These are phyloP conservation scores for Branchinecta sandiegonensis DNA, from an alignment of 2,888 invertebrate genomes.

Conservation along the genomic window DNA sequence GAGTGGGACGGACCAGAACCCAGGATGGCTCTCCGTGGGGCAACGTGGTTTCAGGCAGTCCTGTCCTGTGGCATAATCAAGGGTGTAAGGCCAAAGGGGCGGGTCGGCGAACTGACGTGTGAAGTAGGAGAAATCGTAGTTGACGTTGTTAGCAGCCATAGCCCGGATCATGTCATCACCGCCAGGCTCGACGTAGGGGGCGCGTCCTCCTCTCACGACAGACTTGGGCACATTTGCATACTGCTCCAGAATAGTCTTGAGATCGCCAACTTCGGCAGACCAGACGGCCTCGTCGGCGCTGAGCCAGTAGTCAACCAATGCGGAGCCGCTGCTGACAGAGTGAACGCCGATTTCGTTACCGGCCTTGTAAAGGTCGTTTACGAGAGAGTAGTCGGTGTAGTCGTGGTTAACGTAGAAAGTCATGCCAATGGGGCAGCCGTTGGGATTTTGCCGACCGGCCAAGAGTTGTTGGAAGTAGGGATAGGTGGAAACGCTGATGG, in stretches of 20 bases:
- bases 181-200: conserved; percentile 19
- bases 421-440: conserved; percentile 46
- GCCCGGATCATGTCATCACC: conserved; percentile 16
- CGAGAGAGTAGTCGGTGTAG: conserved; percentile 50
- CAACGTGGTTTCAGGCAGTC: conserved; percentile 17
- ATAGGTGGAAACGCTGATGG: conserved; percentile 36
- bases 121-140: conserved; percentile 19
- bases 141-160: conserved; percentile 6
- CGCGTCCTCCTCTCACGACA: not conserved
- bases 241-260: not conserved
- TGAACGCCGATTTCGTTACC: conserved; percentile 55
- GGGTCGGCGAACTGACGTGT: not conserved
- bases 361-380: conserved; percentile 44
- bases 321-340: conserved; percentile 38
- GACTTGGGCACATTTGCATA: conserved; percentile 18
- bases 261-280: conserved; percentile 15
- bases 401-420: conserved; percentile 59
- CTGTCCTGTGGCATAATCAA: conserved; percentile 17
- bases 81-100: conserved; percentile 21
- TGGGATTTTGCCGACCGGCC: conserved; percentile 44
- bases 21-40: conserved; percentile 6
- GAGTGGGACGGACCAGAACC: conserved; percentile 19
- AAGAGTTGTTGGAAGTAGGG: conserved; percentile 41
- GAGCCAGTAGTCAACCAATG: not conserved
- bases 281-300: not conserved